Evolutionary conservation across 2,797 vertebrate genomes (phyloP).

Genomic region (Ara ararauna): DNA sequence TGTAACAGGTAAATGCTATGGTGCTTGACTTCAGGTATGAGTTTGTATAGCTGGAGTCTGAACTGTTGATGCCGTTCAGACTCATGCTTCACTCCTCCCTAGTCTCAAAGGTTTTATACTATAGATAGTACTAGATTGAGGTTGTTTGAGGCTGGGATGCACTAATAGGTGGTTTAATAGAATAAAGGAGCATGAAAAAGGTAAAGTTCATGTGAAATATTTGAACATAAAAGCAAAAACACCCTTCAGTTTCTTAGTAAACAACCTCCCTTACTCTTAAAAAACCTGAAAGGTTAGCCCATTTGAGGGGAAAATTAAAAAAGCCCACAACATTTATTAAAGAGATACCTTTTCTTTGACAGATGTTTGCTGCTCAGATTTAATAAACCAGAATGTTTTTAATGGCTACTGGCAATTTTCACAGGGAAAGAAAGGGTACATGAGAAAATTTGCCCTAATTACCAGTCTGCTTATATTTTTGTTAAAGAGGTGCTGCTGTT

Average conservation of each 20-base stretch:
- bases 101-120: not conserved
- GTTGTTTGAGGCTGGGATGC: not conserved
- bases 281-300: not conserved
- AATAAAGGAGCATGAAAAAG: conserved; percentile 16
- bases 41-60: not conserved
- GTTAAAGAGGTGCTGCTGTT: not conserved
- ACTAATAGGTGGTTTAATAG: conserved; percentile 33
- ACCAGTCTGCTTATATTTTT: not conserved
- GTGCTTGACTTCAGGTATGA: not conserved
- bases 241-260: not conserved
- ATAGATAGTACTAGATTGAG: not conserved
- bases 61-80: not conserved
- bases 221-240: conserved; percentile 29
- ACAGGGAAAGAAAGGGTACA: not conserved
- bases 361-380: conserved; percentile 16
- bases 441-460: not conserved
- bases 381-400: conserved; percentile 50
- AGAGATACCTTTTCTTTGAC: not conserved
- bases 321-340: not conserved
- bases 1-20: not conserved
- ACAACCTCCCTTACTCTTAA: not conserved
- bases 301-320: not conserved
- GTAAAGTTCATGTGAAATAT: conserved; percentile 25
- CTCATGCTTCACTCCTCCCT: not conserved
- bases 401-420: not conserved